These are phyloP conservation scores for Hetaerina titia DNA, from an alignment of 2,888 invertebrate species.

Conservation along the genomic window DNA sequence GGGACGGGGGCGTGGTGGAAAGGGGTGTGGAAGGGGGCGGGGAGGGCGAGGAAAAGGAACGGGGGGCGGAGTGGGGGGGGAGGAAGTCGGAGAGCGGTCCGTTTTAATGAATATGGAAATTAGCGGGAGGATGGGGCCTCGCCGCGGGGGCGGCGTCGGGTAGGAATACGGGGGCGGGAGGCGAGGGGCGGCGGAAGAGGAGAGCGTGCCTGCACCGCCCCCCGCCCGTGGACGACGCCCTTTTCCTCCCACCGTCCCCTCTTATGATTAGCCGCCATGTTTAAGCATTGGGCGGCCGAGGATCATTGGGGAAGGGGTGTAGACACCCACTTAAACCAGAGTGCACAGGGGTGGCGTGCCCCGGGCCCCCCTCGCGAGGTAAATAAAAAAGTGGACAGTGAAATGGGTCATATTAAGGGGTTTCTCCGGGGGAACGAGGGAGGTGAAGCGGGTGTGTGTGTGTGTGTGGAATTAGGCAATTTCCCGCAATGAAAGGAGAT, in stretches of 20 bases:
- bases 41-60: too few relatives aligned
- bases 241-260: not conserved
- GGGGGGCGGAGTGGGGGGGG: not conserved
- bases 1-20: not conserved
- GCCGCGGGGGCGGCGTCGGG: not conserved
- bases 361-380: not conserved
- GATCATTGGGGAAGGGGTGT: slow-evolving; percentile 32
- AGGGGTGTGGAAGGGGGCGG: not conserved
- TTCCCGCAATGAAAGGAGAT: not conserved
- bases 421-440: not conserved
- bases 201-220: not conserved
- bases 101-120: slow-evolving; percentile 66
- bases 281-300: slow-evolving; percentile 37
- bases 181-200: not conserved
- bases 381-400: not conserved
- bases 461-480: not conserved
- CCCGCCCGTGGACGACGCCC: not conserved
- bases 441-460: not conserved
- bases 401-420: not conserved
- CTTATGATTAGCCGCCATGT: slow-evolving; percentile 50
- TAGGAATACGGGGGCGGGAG: not conserved
- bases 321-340: not conserved
- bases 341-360: not conserved
- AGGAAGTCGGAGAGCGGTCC: not conserved
- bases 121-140: slow-evolving; percentile 23